These are phyloP conservation scores for Lepidocyrtinus sp. DNA, from an alignment of 2,888 invertebrate species.

Conservation along the genomic window DNA sequence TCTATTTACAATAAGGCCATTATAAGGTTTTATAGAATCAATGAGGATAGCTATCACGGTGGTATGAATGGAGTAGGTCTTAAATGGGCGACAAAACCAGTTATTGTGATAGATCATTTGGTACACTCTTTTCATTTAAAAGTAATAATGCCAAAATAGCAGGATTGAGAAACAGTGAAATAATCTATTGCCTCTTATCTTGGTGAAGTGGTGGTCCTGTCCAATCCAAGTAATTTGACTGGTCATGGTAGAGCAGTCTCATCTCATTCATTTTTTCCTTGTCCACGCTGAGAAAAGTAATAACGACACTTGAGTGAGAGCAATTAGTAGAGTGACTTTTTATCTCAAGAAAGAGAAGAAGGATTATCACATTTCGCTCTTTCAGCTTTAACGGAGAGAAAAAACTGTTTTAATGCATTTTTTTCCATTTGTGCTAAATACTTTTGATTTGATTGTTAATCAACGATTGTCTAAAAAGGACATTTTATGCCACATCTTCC, in stretches of 20 bases:
- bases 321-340: constrained; percentile 30
- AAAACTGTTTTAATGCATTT: not conserved
- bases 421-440: not conserved
- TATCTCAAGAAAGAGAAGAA: not conserved
- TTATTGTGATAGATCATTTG: no score
- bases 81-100: not conserved
- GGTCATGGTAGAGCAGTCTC: not conserved
- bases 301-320: constrained; percentile 31
- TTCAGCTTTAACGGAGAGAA: not conserved
- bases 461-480: not conserved
- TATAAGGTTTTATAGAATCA: no score
- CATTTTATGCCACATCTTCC: not conserved
- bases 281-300: not conserved
- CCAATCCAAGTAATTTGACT: no score
- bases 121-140: not conserved
- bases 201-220: not conserved
- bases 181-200: not conserved
- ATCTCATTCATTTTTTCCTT: not conserved
- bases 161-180: not conserved
- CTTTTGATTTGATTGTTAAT: not conserved
- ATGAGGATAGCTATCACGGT: not conserved
- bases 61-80: not conserved
- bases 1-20: no score
- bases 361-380: no score
- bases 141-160: not conserved